phyloP scores from a whole-genome alignment of 2,888 invertebrate species.

The Drosophila algonquin region DNA sequence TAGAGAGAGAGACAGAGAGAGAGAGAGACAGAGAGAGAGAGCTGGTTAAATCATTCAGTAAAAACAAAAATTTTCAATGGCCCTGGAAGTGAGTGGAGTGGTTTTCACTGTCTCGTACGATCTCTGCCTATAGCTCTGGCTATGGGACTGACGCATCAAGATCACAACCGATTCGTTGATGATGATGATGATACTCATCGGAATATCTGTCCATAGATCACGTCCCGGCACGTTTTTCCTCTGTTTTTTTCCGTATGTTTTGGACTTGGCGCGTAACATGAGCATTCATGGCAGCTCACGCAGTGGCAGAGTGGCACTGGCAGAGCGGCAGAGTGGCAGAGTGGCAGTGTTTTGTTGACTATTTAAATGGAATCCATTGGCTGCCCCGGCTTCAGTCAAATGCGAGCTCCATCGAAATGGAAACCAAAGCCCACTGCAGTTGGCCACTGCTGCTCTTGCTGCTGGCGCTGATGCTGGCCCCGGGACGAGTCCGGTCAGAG shows the following conservation, averaged over 20 bases:
- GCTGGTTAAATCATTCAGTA: not conserved
- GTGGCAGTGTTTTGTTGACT: not conserved
- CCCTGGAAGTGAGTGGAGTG: constrained; percentile 12
- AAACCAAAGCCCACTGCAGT: constrained; percentile 19
- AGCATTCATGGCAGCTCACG: not conserved
- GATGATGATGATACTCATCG: constrained; percentile 28
- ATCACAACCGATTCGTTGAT: constrained; percentile 39
- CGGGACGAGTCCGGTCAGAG: constrained; percentile 6
- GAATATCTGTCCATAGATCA: constrained; percentile 63
- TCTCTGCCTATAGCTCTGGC: not conserved
- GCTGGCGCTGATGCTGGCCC: not conserved
- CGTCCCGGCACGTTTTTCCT: constrained; percentile 46
- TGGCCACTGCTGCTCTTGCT: constrained; percentile 22
- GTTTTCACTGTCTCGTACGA: not conserved
- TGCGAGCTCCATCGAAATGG: constrained; percentile 24
- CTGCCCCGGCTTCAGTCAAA: constrained; percentile 29
- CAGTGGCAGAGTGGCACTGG: constrained; percentile 7
- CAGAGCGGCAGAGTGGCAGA: not conserved
- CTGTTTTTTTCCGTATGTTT: not conserved
- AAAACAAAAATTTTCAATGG: constrained; percentile 21
- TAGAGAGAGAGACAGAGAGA: too few species aligned
- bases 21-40: not conserved
- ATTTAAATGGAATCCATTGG: constrained; percentile 34
- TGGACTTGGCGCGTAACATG: not conserved
- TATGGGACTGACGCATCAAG: constrained; percentile 35